A percentile compares a stretch with the other conserved stretches of the same genome.
Evolutionary conservation across 2,888 invertebrate species (phyloP).

Genomic region (Meiosimyza decipiens): DNA sequence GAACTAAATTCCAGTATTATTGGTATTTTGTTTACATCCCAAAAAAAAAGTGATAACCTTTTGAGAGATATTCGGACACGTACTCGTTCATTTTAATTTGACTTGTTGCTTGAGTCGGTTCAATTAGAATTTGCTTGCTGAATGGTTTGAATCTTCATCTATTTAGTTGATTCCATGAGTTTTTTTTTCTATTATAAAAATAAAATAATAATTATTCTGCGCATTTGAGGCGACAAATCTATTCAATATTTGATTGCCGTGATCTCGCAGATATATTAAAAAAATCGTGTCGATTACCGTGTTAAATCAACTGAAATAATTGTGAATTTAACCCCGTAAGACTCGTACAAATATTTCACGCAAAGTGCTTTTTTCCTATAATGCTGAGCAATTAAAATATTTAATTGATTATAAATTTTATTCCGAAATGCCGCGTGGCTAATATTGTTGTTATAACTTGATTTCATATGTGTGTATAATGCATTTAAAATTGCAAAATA

Average conservation of each 20-base stretch:
- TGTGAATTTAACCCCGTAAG: constrained; percentile 66
- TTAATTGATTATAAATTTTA: background rate
- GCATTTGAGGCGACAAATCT: constrained; percentile 65
- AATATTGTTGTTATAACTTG: too few species aligned
- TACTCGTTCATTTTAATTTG: constrained; percentile 49
- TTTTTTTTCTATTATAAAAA: background rate
- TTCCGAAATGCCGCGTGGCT: too few species aligned
- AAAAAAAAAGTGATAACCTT: background rate
- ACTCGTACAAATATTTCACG: constrained; percentile 57
- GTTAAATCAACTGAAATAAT: constrained; percentile 61
- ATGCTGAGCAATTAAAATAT: background rate
- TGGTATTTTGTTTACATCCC: background rate
- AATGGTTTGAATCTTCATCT: background rate
- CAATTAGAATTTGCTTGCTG: constrained; percentile 14
- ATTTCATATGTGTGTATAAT: background rate
- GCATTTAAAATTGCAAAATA: constrained; percentile 18
- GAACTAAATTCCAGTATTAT: too few species aligned
- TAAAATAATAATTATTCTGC: constrained; percentile 55
- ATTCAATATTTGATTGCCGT: constrained; percentile 60
- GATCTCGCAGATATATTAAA: constrained; percentile 65
- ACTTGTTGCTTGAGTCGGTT: constrained; percentile 45
- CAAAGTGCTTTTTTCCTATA: constrained; percentile 17
- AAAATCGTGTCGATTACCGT: constrained; percentile 63
- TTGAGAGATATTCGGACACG: constrained; percentile 5
- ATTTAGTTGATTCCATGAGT: background rate